Percentiles rank a stretch among this genome's conserved stretches.
These are phyloP conservation scores for Agrilus mali DNA, from an alignment of 2,888 invertebrate species.

Conservation along the genomic window DNA sequence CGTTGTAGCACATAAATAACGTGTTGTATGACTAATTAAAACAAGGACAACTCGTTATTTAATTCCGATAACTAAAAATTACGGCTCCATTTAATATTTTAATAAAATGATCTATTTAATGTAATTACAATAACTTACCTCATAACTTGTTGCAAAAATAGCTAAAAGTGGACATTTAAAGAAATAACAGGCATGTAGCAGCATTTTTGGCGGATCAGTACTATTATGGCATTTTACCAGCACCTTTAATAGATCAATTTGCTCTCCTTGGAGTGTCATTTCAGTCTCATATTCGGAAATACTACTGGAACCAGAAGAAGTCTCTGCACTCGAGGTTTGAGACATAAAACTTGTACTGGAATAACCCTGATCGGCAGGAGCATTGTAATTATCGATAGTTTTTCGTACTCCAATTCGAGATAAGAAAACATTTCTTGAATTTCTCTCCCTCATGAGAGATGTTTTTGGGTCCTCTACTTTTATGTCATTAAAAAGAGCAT, in stretches of 20 bases:
- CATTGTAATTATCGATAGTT: constrained; percentile 7
- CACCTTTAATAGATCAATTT: constrained; percentile 45
- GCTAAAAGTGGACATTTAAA: constrained; percentile 49
- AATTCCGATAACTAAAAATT: no score
- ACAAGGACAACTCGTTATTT: no score
- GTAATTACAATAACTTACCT: constrained; percentile 34
- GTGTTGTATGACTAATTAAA: not conserved
- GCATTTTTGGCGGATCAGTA: constrained; percentile 53
- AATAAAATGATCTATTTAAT: not conserved
- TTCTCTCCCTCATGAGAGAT: constrained; percentile 25
- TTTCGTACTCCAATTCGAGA: constrained; percentile 28
- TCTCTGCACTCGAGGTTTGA: constrained; percentile 15
- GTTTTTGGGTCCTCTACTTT: constrained; percentile 21
- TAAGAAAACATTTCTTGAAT: constrained; percentile 30
- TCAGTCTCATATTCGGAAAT: constrained; percentile 30
- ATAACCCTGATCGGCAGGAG: constrained; percentile 6
- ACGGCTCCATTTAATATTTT: no score
- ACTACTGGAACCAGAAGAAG: constrained; percentile 29
- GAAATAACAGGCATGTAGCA: constrained; percentile 44
- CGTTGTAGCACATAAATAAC: not conserved
- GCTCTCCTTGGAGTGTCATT: constrained; percentile 20
- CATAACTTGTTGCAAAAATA: constrained; percentile 56
- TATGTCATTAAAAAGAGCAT: constrained; percentile 30
- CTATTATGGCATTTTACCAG: constrained; percentile 55
- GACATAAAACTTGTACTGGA: constrained; percentile 13